Evolutionary conservation across 1,140 invertebrate genomes (phyloP).

Genomic region (Apolygus lucorum): DNA sequence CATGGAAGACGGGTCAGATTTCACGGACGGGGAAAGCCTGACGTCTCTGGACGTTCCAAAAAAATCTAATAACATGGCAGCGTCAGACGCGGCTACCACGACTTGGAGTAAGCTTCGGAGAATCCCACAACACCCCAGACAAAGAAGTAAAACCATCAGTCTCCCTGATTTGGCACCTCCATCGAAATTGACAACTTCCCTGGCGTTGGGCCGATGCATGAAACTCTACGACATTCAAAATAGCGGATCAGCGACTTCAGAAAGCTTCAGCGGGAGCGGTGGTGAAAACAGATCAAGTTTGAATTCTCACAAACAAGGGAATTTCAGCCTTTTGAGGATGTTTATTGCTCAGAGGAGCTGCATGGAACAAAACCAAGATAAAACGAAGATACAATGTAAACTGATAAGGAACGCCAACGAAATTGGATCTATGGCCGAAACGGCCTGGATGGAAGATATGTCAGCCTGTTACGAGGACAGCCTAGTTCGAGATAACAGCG

Average conservation of each 20-base stretch:
- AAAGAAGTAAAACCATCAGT: slow-evolving; percentile 36
- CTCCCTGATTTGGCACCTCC: slow-evolving; percentile 56
- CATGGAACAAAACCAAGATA: background rate
- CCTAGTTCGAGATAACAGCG: slow-evolving; percentile 34
- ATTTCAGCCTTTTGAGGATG: slow-evolving; percentile 74
- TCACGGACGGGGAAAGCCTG: slow-evolving; percentile 12
- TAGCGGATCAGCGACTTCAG: slow-evolving; percentile 41
- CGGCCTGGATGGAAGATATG: slow-evolving; percentile 13
- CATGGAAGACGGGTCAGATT: slow-evolving; percentile 52
- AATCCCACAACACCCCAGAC: background rate
- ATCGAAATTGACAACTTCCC: slow-evolving; percentile 32
- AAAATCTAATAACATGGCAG: slow-evolving; percentile 55
- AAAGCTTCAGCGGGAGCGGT: slow-evolving; percentile 37
- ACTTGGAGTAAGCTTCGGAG: slow-evolving; percentile 68
- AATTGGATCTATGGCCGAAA: background rate
- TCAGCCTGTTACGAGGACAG: slow-evolving; percentile 37
- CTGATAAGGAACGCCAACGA: slow-evolving; percentile 18
- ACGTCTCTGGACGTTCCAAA: slow-evolving; percentile 10
- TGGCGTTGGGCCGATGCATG: slow-evolving; percentile 40
- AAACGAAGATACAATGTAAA: background rate
- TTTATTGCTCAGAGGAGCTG: slow-evolving; percentile 66
- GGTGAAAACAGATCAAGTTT: slow-evolving; percentile 36
- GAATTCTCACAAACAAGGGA: slow-evolving; percentile 45
- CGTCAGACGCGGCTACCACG: slow-evolving; percentile 69
- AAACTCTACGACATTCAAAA: slow-evolving; percentile 56